Conservation (phyloP, 2,113 vertebrate genomes). For the Helogale parvula region DNA sequence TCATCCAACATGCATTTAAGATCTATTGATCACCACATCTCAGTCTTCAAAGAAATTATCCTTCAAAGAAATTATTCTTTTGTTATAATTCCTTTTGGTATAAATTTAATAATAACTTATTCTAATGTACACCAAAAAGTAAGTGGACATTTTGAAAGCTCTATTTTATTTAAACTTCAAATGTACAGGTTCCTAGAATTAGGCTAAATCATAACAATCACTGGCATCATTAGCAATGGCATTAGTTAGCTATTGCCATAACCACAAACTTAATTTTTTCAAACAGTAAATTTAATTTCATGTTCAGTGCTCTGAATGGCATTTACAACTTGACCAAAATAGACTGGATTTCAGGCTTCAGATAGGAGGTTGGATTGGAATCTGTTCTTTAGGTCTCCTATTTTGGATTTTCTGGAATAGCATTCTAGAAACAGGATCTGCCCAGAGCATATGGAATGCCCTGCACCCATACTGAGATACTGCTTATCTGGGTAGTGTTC, state of each 20-base stretch:
- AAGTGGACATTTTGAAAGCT: neutral
- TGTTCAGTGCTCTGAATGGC: neutral
- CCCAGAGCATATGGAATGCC: accelerated
- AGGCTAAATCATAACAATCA: neutral
- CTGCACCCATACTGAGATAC: neutral
- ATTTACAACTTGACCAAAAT: neutral
- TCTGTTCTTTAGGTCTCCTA: neutral
- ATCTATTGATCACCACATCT: neutral
- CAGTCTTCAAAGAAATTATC: neutral
- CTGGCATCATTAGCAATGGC: neutral
- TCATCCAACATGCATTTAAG: neutral
- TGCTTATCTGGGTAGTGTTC: neutral
- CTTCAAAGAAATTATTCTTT: neutral
- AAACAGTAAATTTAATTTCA: neutral
- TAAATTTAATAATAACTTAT: neutral
- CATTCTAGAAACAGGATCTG: neutral
- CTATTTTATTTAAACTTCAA: neutral
- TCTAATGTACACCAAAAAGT: neutral
- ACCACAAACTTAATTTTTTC: neutral
- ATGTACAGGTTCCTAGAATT: neutral
- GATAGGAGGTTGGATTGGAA: neutral
- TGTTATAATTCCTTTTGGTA: neutral
- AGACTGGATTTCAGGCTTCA: neutral
- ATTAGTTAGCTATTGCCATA: neutral
- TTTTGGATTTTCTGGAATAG: neutral